phyloP scores from a whole-genome alignment of 2,797 vertebrate genomes.

The Clangula hyemalis region DNA sequence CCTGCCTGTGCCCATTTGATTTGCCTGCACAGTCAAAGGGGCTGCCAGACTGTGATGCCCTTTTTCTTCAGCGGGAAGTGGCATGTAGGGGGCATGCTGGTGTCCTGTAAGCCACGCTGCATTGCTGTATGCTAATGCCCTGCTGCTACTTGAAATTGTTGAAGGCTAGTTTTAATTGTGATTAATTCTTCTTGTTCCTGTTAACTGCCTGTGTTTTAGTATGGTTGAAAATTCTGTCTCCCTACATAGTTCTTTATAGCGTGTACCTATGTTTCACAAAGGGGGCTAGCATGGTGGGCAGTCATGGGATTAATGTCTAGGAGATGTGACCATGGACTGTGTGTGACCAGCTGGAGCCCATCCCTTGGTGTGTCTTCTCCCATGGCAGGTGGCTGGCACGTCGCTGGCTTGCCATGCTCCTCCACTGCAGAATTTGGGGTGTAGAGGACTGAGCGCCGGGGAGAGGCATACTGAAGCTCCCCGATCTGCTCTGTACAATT shows the following conservation, averaged over 20 bases:
- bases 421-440: background rate
- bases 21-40: background rate
- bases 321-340: background rate
- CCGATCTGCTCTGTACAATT: rapidly evolving
- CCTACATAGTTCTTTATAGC: rapidly evolving
- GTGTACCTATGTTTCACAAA: rapidly evolving
- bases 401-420: background rate
- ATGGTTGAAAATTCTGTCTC: background rate
- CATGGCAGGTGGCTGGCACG: background rate
- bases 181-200: too few species aligned
- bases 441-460: background rate
- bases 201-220: background rate
- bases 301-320: rapidly evolving
- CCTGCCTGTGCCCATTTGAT: background rate
- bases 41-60: too few species aligned
- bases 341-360: background rate
- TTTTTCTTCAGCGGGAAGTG: background rate
- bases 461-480: background rate
- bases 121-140: too few species aligned
- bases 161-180: background rate
- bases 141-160: background rate
- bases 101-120: background rate
- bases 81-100: rapidly evolving
- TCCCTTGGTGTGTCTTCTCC: too few species aligned
- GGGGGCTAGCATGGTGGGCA: too few species aligned